Evolutionary conservation across 2,113 vertebrate species (phyloP).

Genomic region (Halichoeres trimaculatus): DNA sequence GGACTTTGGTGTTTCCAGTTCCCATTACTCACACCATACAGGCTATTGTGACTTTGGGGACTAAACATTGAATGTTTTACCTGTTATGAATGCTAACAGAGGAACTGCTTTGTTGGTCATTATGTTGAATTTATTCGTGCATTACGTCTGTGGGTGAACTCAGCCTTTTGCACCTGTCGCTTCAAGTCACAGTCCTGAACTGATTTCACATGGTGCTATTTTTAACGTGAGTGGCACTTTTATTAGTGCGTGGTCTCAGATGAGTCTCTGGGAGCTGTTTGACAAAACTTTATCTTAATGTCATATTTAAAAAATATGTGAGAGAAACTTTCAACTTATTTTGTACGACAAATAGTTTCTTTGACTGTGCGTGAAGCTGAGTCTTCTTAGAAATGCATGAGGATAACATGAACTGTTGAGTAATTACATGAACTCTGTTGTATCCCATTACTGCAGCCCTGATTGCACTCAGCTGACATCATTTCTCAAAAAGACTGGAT

Average conservation of each 20-base stretch:
- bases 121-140: constrained; percentile 23
- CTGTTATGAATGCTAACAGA: constrained; percentile 28
- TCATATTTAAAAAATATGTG: neutral
- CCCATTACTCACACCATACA: neutral
- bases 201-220: constrained; percentile 65
- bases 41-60: constrained; percentile 17
- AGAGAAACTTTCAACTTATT: neutral
- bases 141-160: constrained; percentile 25
- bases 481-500: neutral
- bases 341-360: no score
- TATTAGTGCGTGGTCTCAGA: constrained; percentile 38
- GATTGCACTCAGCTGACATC: neutral
- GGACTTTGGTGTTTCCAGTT: constrained; percentile 45
- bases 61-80: constrained; percentile 3
- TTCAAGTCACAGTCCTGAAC: constrained; percentile 45
- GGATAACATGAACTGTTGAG: neutral
- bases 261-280: neutral
- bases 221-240: constrained; percentile 62
- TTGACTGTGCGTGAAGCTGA: no score
- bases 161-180: constrained; percentile 65
- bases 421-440: neutral
- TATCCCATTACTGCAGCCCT: neutral
- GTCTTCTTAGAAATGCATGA: no score
- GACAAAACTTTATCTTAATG: neutral
- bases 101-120: neutral